Percentiles rank a stretch among this genome's conserved stretches.
These are phyloP conservation scores for Neofelis nebulosa DNA, from an alignment of 2,113 vertebrate genomes.

Conservation along the genomic window DNA sequence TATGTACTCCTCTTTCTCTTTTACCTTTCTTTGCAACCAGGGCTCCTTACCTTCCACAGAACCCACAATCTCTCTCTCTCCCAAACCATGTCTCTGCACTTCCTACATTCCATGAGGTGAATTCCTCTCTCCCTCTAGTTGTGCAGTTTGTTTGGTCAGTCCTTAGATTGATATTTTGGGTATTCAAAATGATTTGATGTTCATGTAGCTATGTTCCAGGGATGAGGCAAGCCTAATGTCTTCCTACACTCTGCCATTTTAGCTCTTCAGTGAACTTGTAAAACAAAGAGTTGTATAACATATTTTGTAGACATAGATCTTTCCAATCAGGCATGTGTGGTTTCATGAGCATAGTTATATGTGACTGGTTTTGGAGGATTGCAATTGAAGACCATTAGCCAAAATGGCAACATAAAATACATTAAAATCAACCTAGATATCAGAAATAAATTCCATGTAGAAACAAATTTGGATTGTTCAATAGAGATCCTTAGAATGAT, in stretches of 20 bases:
- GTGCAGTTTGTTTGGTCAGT: background rate
- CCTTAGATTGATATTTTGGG: background rate
- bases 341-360: background rate
- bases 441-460: background rate
- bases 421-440: background rate
- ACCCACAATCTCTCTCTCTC: background rate
- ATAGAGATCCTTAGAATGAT: conserved; percentile 19
- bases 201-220: background rate
- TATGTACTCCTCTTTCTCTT: background rate
- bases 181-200: background rate
- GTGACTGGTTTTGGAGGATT: background rate
- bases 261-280: background rate
- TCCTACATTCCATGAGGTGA: background rate
- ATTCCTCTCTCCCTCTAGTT: background rate
- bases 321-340: background rate
- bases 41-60: background rate
- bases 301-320: background rate
- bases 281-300: background rate
- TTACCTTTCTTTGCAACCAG: background rate
- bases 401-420: background rate
- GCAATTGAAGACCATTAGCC: background rate
- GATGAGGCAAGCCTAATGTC: background rate
- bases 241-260: background rate
- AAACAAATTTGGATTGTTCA: background rate
- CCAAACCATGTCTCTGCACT: background rate